A percentile compares a stretch with the other conserved stretches of the same genome.
These are phyloP conservation scores for Scelioninae gen. 2 DNA, from an alignment of 2,888 invertebrate genomes.

Conservation along the genomic window DNA sequence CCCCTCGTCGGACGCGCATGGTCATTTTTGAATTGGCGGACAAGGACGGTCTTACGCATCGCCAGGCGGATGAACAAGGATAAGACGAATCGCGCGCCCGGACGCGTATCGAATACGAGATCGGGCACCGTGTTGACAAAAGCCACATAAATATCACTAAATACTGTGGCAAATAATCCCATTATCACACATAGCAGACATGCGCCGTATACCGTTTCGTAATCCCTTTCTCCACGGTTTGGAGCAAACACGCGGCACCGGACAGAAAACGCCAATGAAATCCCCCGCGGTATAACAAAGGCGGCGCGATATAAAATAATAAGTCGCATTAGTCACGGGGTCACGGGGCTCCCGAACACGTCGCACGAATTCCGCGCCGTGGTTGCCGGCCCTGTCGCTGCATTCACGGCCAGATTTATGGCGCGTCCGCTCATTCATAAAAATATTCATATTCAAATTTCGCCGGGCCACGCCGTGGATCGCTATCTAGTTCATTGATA, in stretches of 20 bases:
- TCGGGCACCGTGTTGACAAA: too few species aligned
- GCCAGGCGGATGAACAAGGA: too few species aligned
- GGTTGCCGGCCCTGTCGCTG: constrained; percentile 58
- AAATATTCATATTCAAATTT: constrained; percentile 75
- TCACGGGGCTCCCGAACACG: constrained; percentile 59
- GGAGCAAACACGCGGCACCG: constrained; percentile 67
- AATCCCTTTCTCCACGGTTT: constrained; percentile 66
- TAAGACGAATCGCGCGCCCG: too few species aligned
- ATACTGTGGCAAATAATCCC: too few species aligned
- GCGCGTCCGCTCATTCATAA: constrained; percentile 74
- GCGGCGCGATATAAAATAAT: constrained; percentile 74
- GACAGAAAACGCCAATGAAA: constrained; percentile 60
- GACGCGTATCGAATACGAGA: too few species aligned
- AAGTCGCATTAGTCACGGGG: constrained; percentile 73
- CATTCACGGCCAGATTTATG: constrained; percentile 72
- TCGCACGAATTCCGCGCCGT: constrained; percentile 43
- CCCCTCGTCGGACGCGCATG: too few species aligned
- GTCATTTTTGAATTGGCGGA: too few species aligned
- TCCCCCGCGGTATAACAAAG: constrained; percentile 68
- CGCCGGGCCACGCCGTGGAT: constrained; percentile 37
- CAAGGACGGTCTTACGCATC: too few species aligned
- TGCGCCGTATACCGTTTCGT: constrained; percentile 60
- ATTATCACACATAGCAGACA: constrained; percentile 50
- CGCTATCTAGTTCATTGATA: constrained; percentile 59
- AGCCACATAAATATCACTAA: too few species aligned